These are phyloP conservation scores for Erannis defoliaria DNA, from an alignment of 2,888 invertebrate genomes.

Conservation along the genomic window DNA sequence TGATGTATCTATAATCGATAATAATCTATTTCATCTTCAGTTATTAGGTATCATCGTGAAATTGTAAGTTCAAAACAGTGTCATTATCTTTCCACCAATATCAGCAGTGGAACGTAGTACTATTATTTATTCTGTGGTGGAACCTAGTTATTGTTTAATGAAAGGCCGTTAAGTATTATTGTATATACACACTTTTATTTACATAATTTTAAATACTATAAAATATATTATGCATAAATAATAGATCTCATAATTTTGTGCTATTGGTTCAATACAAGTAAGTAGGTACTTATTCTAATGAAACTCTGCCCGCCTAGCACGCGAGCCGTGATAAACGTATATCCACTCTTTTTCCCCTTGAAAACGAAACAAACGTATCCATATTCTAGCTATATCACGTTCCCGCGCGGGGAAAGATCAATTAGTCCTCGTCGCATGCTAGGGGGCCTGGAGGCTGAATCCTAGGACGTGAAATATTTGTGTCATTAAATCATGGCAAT, in stretches of 20 bases:
- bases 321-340: too few relatives aligned
- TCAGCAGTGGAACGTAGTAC: not conserved
- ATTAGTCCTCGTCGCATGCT: too few relatives aligned
- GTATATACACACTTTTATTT: conserved; percentile 60
- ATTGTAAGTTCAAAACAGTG: too few relatives aligned
- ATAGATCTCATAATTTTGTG: conserved; percentile 41
- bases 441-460: conserved; percentile 28
- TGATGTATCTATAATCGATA: too few relatives aligned
- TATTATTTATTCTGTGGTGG: too few relatives aligned
- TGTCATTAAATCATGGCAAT: conserved; percentile 61
- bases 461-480: not conserved
- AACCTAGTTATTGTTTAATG: conserved; percentile 24
- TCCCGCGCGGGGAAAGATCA: too few relatives aligned
- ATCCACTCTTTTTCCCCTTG: too few relatives aligned
- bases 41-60: too few relatives aligned
- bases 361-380: too few relatives aligned
- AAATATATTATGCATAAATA: conserved; percentile 32
- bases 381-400: too few relatives aligned
- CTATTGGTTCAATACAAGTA: conserved; percentile 22
- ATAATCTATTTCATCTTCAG: too few relatives aligned
- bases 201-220: conserved; percentile 42
- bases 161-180: conserved; percentile 41
- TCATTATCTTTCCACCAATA: not conserved
- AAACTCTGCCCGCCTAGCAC: too few relatives aligned
- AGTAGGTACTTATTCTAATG: conserved; percentile 17